phyloP scores from a whole-genome alignment of 2,888 invertebrate species.

The Griposia aprilina region DNA sequence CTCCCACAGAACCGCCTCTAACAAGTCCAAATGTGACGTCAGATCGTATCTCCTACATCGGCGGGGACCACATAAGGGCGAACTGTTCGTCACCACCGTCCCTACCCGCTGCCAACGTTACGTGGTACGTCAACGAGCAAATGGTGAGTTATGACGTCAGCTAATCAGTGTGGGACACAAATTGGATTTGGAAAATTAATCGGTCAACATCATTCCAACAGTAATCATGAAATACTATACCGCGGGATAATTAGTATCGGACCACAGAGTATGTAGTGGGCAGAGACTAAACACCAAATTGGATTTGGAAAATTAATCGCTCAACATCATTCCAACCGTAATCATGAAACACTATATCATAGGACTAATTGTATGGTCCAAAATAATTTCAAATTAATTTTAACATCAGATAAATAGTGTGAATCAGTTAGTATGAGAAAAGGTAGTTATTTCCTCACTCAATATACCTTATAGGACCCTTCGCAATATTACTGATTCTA shows the following conservation, averaged over 20 bases:
- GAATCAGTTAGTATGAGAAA: neutral
- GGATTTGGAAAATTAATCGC: neutral
- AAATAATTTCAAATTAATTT: neutral
- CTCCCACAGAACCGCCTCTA: constrained; percentile 89
- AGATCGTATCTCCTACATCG: constrained; percentile 89
- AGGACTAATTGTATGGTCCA: neutral
- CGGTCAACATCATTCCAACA: no score
- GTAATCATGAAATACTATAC: neutral
- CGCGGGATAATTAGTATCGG: no score
- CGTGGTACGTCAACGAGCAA: constrained; percentile 92
- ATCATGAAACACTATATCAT: neutral
- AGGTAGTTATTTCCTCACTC: neutral
- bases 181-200: neutral
- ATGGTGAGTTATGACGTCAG: constrained; percentile 71
- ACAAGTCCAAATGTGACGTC: constrained; percentile 90
- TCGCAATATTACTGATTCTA: neutral
- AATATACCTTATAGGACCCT: neutral
- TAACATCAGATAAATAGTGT: neutral
- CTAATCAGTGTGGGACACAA: neutral
- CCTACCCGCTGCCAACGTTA: constrained; percentile 91
- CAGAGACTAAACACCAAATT: neutral
- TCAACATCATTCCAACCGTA: neutral
- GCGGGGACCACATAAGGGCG: constrained; percentile 91
- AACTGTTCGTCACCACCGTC: constrained; percentile 91
- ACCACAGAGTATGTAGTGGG: constrained; percentile 8